Evolutionary conservation across 2,888 invertebrate species (phyloP).

Genomic region (Aethes cnicana): DNA sequence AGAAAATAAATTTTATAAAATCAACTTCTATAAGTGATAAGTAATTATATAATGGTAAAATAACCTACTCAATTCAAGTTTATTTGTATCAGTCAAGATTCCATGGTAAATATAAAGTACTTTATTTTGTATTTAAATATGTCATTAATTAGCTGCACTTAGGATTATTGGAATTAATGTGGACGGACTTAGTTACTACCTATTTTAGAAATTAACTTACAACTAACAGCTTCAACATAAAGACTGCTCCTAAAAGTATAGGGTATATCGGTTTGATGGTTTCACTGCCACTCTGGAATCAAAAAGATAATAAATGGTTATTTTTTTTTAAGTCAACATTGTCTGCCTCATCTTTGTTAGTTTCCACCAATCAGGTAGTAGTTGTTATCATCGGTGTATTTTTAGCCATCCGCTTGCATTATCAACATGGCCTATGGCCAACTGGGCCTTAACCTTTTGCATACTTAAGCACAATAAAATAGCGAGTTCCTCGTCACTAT

Average conservation of each 20-base stretch:
- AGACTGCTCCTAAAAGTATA: slow-evolving; percentile 40
- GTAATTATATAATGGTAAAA: no score
- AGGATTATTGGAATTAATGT: background rate
- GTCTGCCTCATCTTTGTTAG: background rate
- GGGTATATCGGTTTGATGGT: slow-evolving; percentile 42
- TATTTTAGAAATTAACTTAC: slow-evolving; percentile 7
- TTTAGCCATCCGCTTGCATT: no score
- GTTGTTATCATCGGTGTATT: no score
- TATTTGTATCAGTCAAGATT: background rate
- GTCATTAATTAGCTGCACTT: background rate
- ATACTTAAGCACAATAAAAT: no score
- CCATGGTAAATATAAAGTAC: background rate
- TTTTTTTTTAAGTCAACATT: background rate
- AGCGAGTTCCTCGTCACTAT: no score
- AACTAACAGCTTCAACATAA: slow-evolving; percentile 23
- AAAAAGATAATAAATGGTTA: slow-evolving; percentile 23
- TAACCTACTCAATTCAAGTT: no score
- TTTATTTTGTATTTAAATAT: no score
- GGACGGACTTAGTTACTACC: background rate
- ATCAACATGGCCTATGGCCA: no score
- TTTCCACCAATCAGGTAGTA: no score
- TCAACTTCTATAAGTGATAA: no score
- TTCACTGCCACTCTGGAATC: slow-evolving; percentile 61
- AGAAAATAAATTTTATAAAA: no score
- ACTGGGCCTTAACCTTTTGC: no score